Evolutionary conservation across 2,113 vertebrate genomes (phyloP).

Genomic region (Xerus inauris): DNA sequence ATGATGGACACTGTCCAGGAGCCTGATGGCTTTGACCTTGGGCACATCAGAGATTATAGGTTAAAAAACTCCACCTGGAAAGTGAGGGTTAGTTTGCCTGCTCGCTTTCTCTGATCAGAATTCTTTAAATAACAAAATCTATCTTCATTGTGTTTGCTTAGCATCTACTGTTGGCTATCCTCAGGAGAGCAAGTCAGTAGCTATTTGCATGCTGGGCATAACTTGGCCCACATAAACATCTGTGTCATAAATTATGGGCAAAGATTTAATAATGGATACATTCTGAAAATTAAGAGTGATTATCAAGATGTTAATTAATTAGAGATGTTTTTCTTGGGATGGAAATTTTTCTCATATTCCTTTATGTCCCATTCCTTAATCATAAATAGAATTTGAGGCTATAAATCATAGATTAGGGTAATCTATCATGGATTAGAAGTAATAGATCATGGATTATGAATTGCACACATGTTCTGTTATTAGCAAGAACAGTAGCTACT

Average conservation of each 20-base stretch:
- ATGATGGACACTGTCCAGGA: neutral
- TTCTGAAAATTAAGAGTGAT: neutral
- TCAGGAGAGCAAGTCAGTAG: neutral
- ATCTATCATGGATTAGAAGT: too few relatives aligned
- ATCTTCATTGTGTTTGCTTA: neutral
- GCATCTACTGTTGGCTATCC: neutral
- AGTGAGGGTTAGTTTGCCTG: neutral
- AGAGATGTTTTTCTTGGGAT: constrained; percentile 25
- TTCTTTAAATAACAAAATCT: constrained; percentile 9
- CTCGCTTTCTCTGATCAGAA: neutral
- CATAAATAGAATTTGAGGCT: constrained; percentile 15
- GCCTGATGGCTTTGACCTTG: accelerated
- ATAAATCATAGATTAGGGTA: neutral
- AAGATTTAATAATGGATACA: constrained; percentile 39
- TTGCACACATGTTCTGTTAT: neutral
- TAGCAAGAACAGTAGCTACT: neutral
- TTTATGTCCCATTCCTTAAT: neutral
- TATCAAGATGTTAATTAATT: constrained; percentile 43
- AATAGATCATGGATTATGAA: neutral
- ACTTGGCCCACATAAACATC: neutral
- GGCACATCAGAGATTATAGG: neutral
- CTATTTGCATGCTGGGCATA: neutral
- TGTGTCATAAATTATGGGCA: constrained; percentile 44
- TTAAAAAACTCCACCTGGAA: neutral
- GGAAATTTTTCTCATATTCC: constrained; percentile 2